Conservation (phyloP, 2,888 invertebrate species). For the Eupithecia insigniata region DNA sequence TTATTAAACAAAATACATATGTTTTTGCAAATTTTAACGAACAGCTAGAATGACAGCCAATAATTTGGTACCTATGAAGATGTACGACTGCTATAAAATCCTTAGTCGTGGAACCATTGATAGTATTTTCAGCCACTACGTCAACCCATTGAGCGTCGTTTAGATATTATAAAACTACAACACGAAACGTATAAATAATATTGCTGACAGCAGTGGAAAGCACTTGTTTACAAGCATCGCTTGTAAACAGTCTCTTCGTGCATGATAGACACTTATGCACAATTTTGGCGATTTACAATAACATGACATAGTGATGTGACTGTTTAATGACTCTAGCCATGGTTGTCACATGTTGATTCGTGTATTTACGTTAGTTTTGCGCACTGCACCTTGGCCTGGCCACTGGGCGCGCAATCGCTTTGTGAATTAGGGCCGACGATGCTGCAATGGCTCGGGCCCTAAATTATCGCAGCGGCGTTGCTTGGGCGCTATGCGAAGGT, state of each 20-base stretch:
- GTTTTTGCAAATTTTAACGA: background rate
- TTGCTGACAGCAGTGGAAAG: conserved; percentile 15
- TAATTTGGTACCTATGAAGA: background rate
- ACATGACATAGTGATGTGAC: conserved; percentile 43
- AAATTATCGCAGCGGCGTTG: conserved; percentile 37
- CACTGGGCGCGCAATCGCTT: conserved; percentile 54
- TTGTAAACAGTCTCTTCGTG: conserved; percentile 34
- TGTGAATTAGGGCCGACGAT: conserved; percentile 63
- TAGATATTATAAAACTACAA: conserved; percentile 21
- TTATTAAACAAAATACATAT: background rate
- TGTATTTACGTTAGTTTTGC: conserved; percentile 68
- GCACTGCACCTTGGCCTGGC: conserved; percentile 69
- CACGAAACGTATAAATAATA: conserved; percentile 27
- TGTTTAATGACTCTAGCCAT: conserved; percentile 51
- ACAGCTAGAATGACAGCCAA: background rate
- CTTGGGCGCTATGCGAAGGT: conserved; percentile 28
- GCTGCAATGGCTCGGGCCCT: conserved; percentile 62
- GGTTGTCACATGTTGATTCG: conserved; percentile 59
- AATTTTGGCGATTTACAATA: conserved; percentile 48
- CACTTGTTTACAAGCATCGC: conserved; percentile 31
- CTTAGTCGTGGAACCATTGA: conserved; percentile 8
- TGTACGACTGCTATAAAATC: conserved; percentile 7
- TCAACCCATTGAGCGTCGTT: conserved; percentile 33
- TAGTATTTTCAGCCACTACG: conserved; percentile 18
- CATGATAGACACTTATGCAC: conserved; percentile 37